Conservation (phyloP, 2,113 vertebrate genomes). For the Poeciliopsis occidentalis region DNA sequence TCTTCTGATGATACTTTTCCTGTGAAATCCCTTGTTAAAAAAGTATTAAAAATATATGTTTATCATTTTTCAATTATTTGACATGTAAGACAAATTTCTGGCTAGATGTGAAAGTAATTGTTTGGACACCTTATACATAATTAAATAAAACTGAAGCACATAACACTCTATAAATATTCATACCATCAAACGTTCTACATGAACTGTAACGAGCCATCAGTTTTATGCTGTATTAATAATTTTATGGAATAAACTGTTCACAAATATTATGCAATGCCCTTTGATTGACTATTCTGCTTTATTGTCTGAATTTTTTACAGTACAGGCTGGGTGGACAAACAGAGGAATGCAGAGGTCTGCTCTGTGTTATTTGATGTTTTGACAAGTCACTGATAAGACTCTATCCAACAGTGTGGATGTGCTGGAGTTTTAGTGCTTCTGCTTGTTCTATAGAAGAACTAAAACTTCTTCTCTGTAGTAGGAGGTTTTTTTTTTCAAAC, state of each 20-base stretch:
- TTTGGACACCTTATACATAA: neutral
- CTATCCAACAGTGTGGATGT: conserved; percentile 51
- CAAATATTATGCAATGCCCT: neutral
- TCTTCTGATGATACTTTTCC: too few species aligned
- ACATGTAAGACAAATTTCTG: neutral
- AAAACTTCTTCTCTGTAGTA: neutral
- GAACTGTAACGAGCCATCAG: neutral
- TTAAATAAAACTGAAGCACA: neutral
- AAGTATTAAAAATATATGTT: too few species aligned
- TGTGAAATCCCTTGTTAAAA: too few species aligned
- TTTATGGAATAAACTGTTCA: neutral
- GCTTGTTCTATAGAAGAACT: conserved; percentile 17
- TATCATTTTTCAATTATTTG: too few species aligned
- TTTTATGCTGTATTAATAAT: neutral
- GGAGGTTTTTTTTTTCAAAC: conserved; percentile 29
- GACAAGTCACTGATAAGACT: conserved; percentile 69
- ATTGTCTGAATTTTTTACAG: neutral
- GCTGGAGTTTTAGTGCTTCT: conserved; percentile 15
- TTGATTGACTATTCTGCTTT: neutral
- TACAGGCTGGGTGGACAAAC: conserved; percentile 1
- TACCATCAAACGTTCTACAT: neutral
- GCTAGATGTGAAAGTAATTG: neutral
- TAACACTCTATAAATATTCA: neutral
- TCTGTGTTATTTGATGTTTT: conserved; percentile 66
- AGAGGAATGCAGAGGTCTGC: conserved; percentile 61